phyloP scores from a whole-genome alignment of 1,140 invertebrate genomes.

The Meloidogyne chitwoodi region DNA sequence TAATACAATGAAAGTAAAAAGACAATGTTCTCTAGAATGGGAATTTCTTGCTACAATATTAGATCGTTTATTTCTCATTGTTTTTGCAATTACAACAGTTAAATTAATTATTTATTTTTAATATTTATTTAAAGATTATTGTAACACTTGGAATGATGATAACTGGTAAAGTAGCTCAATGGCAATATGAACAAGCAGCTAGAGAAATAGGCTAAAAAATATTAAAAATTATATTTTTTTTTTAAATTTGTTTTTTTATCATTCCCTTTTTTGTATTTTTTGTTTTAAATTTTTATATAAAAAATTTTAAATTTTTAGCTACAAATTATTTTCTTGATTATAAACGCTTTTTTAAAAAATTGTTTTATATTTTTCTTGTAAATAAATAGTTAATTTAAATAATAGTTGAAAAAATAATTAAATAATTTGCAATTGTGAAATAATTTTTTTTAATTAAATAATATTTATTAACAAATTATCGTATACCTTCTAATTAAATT shows the following conservation, averaged over 20 bases:
- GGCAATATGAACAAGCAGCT: slow-evolving; percentile 40
- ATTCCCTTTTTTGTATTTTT: not conserved
- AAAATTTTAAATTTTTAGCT: no score
- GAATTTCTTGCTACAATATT: slow-evolving; percentile 58
- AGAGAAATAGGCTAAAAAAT: not conserved
- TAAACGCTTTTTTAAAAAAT: no score
- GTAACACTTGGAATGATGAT: slow-evolving; percentile 56
- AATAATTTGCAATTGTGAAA: no score
- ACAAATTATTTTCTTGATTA: no score
- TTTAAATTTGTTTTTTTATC: not conserved
- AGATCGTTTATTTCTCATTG: slow-evolving; percentile 52
- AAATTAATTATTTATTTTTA: not conserved
- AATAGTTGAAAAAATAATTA: no score
- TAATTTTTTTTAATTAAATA: no score
- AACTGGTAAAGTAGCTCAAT: slow-evolving; percentile 52
- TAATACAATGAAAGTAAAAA: slow-evolving; percentile 41
- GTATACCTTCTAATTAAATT: no score
- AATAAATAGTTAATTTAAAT: no score
- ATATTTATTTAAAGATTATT: slow-evolving; percentile 9
- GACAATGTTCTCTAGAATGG: slow-evolving; percentile 58
- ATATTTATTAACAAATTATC: no score
- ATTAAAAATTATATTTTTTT: not conserved
- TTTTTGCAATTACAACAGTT: slow-evolving; percentile 47
- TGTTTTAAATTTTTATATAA: not conserved
- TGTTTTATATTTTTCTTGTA: no score